These are phyloP conservation scores for Tetanocera ferruginea DNA, from an alignment of 2,888 invertebrate genomes.

Conservation along the genomic window DNA sequence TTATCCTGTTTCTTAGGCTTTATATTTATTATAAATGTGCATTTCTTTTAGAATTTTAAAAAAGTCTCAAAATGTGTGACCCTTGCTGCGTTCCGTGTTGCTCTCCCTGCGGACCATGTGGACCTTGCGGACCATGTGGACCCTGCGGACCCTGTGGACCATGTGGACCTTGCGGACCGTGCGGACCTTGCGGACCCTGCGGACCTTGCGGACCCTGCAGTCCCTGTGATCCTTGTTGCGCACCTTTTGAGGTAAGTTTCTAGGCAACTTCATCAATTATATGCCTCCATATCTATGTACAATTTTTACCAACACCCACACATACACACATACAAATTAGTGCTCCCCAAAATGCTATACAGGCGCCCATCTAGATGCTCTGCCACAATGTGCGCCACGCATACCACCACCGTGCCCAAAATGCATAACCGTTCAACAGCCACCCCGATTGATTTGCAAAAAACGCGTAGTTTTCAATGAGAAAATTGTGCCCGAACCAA, in stretches of 20 bases:
- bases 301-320: neutral
- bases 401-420: constrained; percentile 63
- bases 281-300: constrained; percentile 25
- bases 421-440: constrained; percentile 65
- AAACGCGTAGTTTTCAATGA: constrained; percentile 66
- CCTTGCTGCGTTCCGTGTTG: constrained; percentile 56
- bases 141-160: constrained; percentile 53
- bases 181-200: constrained; percentile 50
- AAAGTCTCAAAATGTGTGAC: constrained; percentile 58
- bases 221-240: constrained; percentile 65
- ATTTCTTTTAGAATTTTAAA: constrained; percentile 47
- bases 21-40: neutral
- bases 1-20: constrained; percentile 7
- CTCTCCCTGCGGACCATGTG: constrained; percentile 50
- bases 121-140: constrained; percentile 52
- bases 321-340: constrained; percentile 46
- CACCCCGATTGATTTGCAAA: constrained; percentile 63
- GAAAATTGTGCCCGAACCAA: constrained; percentile 62
- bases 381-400: constrained; percentile 64
- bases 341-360: constrained; percentile 64
- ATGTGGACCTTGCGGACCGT: constrained; percentile 53
- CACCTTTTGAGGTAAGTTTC: constrained; percentile 65
- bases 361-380: constrained; percentile 61
- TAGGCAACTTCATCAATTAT: neutral
- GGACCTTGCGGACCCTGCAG: constrained; percentile 55